Percentiles rank a stretch among this genome's conserved stretches.
These are phyloP conservation scores for Caprella mutica DNA, from an alignment of 2,888 invertebrate genomes.

Conservation along the genomic window DNA sequence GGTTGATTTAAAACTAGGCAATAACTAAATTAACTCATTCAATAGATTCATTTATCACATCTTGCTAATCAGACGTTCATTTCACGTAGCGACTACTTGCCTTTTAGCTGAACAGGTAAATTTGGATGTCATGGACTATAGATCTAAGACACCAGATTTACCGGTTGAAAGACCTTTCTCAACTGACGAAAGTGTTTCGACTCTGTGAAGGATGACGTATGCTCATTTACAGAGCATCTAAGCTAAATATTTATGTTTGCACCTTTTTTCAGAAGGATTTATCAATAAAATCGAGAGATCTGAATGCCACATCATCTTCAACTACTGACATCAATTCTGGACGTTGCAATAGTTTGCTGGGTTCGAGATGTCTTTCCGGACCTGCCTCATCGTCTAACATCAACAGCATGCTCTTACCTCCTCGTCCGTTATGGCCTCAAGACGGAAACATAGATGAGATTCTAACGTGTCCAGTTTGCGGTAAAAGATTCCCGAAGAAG, in stretches of 20 bases:
- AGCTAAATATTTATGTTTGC: slow-evolving; percentile 11
- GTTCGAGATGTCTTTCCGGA: slow-evolving; percentile 20
- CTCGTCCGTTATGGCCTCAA: slow-evolving; percentile 30
- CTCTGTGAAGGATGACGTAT: background rate
- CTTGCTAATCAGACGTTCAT: no score
- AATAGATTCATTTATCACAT: no score
- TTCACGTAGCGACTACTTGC: no score
- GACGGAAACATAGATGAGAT: slow-evolving; percentile 31
- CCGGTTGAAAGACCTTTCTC: background rate
- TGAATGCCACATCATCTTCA: no score
- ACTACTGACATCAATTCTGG: slow-evolving; percentile 12
- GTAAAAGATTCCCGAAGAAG: slow-evolving; percentile 32
- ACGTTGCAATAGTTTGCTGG: slow-evolving; percentile 17
- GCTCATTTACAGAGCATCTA: background rate
- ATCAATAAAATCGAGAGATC: slow-evolving; percentile 28
- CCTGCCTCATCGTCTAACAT: slow-evolving; percentile 14
- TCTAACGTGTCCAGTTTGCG: slow-evolving; percentile 30
- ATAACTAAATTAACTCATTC: no score
- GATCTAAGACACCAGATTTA: background rate
- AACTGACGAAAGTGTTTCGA: background rate
- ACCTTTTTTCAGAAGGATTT: slow-evolving; percentile 34
- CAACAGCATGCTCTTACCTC: slow-evolving; percentile 21
- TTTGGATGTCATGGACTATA: background rate
- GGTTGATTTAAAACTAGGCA: no score
- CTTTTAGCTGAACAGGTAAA: no score